Evolutionary conservation across 2,797 vertebrate genomes (phyloP).

Genomic region (Pagetopsis macropterus): DNA sequence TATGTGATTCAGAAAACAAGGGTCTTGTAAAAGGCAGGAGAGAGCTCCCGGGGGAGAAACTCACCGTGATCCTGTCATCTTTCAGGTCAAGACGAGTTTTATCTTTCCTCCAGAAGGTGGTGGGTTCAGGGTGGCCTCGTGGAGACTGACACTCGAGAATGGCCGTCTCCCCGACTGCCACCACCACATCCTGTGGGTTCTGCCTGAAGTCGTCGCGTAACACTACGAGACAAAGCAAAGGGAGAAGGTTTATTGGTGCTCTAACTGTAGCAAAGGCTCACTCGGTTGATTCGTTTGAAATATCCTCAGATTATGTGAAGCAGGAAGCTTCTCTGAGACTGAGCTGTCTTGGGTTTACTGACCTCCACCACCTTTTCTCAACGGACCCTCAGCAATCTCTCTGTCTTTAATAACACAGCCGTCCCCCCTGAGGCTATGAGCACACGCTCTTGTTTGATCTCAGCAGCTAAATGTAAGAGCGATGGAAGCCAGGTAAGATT

Average conservation of each 20-base stretch:
- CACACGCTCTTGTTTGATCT: slow-evolving; percentile 39
- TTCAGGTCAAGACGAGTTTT: slow-evolving; percentile 91
- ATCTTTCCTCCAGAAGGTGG: slow-evolving; percentile 96
- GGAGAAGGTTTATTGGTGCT: slow-evolving; percentile 8
- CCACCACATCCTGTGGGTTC: slow-evolving; percentile 93
- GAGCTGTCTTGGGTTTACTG: slow-evolving; percentile 30
- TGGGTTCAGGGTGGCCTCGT: slow-evolving; percentile 95
- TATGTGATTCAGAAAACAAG: slow-evolving; percentile 10
- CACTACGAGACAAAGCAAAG: slow-evolving; percentile 79
- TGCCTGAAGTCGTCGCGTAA: slow-evolving; percentile 95
- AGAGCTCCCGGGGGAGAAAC: slow-evolving; percentile 28
- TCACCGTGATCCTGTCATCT: slow-evolving; percentile 92
- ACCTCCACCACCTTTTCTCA: slow-evolving; percentile 38
- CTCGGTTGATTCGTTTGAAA: slow-evolving; percentile 34
- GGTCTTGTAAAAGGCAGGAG: slow-evolving; percentile 6
- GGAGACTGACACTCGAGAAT: slow-evolving; percentile 94
- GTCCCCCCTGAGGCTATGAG: slow-evolving; percentile 32
- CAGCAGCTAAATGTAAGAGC: slow-evolving; percentile 39
- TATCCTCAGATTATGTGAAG: slow-evolving; percentile 26
- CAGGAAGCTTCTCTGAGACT: slow-evolving; percentile 18
- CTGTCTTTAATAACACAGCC: slow-evolving; percentile 53
- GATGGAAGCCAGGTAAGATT: slow-evolving; percentile 36
- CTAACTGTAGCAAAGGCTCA: slow-evolving; percentile 3
- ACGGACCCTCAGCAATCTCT: slow-evolving; percentile 42
- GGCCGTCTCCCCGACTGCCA: slow-evolving; percentile 92